Evolutionary conservation across 2,113 vertebrate species (phyloP).

Genomic region (Rhinolophus sinicus): DNA sequence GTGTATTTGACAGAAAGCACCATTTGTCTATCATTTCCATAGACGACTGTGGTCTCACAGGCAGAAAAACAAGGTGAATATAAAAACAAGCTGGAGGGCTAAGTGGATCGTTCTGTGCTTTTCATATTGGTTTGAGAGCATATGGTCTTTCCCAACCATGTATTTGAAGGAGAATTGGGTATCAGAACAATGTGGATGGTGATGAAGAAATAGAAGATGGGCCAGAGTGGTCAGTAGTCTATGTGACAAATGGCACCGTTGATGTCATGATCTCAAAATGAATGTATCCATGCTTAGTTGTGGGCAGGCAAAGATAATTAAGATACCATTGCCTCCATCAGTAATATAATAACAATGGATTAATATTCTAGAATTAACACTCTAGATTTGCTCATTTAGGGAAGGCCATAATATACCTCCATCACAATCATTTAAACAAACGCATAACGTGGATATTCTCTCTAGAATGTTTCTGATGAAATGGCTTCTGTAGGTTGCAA

Average conservation of each 20-base stretch:
- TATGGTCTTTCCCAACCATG: neutral
- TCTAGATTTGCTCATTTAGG: neutral
- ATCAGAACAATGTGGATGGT: neutral
- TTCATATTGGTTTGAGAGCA: neutral
- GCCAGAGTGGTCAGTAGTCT: neutral
- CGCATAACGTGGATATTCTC: neutral
- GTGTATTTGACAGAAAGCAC: neutral
- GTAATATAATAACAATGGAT: neutral
- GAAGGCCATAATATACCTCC: neutral
- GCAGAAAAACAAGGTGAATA: neutral
- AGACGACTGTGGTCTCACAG: neutral
- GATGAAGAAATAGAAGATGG: neutral
- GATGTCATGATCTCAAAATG: neutral
- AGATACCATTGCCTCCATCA: neutral
- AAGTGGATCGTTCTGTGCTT: neutral
- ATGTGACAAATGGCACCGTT: neutral
- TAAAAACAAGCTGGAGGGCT: neutral
- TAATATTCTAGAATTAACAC: neutral
- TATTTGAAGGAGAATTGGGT: neutral
- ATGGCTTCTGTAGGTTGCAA: constrained; percentile 62
- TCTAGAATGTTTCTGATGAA: constrained; percentile 29
- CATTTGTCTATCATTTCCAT: neutral
- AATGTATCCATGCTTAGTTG: neutral
- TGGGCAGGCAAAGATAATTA: neutral
- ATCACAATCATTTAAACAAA: neutral